Conservation (phyloP, 2,797 vertebrate species). For the Anguilla pacifica region DNA sequence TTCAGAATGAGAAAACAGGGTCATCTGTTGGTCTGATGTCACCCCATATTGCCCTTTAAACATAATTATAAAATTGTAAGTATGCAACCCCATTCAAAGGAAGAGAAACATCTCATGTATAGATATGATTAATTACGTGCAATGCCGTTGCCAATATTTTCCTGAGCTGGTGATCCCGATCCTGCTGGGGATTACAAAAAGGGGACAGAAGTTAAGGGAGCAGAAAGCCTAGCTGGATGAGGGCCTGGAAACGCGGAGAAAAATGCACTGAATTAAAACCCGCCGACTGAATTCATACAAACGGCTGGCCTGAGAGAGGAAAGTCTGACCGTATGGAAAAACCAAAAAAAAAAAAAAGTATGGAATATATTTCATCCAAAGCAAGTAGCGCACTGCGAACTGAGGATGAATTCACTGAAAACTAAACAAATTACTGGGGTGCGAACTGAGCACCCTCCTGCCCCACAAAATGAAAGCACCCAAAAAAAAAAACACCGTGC, state of each 20-base stretch:
- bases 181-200: neutral
- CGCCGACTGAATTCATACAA: neutral
- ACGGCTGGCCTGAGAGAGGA: neutral
- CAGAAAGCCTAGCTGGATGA: conserved; percentile 10
- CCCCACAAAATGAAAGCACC: neutral
- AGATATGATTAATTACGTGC: neutral
- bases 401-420: neutral
- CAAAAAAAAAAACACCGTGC: neutral
- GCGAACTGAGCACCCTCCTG: neutral
- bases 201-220: neutral
- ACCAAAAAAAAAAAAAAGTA: neutral
- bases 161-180: neutral
- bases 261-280: neutral
- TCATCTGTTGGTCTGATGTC: neutral
- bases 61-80: neutral
- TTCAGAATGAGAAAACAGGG: conserved; percentile 9
- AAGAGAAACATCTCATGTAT: neutral
- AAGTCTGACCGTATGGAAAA: conserved; percentile 23
- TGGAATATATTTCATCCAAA: neutral
- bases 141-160: neutral
- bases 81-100: neutral
- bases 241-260: neutral
- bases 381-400: neutral
- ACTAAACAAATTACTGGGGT: neutral
- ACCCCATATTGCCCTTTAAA: conserved; percentile 14